Percentiles rank a stretch among this genome's conserved stretches.
Conservation (phyloP, 2,888 invertebrate species). For the Mesopsocus fuscifrons region DNA sequence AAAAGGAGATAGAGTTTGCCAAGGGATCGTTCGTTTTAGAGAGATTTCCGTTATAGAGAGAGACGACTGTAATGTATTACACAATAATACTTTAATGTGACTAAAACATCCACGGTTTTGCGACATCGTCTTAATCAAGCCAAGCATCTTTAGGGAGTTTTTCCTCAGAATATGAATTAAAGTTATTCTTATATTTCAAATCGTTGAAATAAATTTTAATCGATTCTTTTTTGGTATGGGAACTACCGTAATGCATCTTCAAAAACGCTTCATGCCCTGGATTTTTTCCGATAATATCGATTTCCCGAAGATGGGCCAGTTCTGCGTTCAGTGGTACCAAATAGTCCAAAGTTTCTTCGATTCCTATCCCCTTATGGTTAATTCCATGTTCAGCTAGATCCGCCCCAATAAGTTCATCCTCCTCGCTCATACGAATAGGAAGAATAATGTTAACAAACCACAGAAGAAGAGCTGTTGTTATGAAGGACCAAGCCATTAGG, state of each 20-base stretch:
- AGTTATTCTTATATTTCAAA: slow-evolving; percentile 2
- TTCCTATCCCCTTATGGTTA: slow-evolving; percentile 29
- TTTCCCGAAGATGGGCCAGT: neutral
- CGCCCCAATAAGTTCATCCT: slow-evolving; percentile 73
- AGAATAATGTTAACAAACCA: slow-evolving; percentile 57
- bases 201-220: slow-evolving; percentile 3
- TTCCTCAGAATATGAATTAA: too few species aligned
- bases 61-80: too few species aligned
- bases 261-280: slow-evolving; percentile 4
- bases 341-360: slow-evolving; percentile 15
- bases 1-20: too few species aligned
- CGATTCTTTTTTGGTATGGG: neutral
- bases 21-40: too few species aligned
- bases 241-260: neutral
- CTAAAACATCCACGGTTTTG: too few species aligned
- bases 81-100: too few species aligned
- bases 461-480: slow-evolving; percentile 48
- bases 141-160: too few species aligned
- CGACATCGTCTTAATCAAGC: too few species aligned
- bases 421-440: slow-evolving; percentile 67
- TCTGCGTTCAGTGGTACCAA: neutral
- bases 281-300: slow-evolving; percentile 1
- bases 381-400: slow-evolving; percentile 77
- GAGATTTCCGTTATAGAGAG: too few species aligned
- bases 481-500: slow-evolving; percentile 52